phyloP scores from a whole-genome alignment of 2,888 invertebrate species.

The Euplagia quadripunctaria region DNA sequence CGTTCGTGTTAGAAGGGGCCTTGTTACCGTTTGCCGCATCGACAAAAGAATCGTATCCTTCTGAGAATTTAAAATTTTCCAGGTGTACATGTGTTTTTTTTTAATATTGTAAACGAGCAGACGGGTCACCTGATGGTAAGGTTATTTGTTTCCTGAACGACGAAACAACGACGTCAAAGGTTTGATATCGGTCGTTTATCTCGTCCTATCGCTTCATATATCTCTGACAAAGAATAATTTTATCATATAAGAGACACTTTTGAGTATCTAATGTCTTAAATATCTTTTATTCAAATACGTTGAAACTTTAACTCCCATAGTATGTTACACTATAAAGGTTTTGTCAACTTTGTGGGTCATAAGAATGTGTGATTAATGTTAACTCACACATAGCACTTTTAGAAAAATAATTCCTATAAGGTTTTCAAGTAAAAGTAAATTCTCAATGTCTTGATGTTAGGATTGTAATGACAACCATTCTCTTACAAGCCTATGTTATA shows the following conservation, averaged over 20 bases:
- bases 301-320: too few species aligned
- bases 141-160: too few species aligned
- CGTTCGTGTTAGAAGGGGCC: conserved; percentile 23
- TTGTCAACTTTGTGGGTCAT: not conserved
- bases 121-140: too few species aligned
- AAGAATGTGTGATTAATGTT: too few species aligned
- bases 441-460: not conserved
- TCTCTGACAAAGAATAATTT: not conserved
- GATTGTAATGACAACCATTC: not conserved
- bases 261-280: too few species aligned
- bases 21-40: conserved; percentile 25
- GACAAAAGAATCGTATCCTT: not conserved
- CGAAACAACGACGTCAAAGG: not conserved
- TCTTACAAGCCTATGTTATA: not conserved
- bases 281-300: too few species aligned
- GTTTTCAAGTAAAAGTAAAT: not conserved
- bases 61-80: too few species aligned
- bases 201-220: not conserved
- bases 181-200: conserved; percentile 4
- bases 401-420: not conserved
- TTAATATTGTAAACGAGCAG: too few species aligned
- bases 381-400: too few species aligned
- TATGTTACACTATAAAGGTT: not conserved
- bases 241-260: not conserved
- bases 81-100: too few species aligned